Evolutionary conservation across 2,113 vertebrate genomes (phyloP).

Genomic region (Dolichotis patagonum): DNA sequence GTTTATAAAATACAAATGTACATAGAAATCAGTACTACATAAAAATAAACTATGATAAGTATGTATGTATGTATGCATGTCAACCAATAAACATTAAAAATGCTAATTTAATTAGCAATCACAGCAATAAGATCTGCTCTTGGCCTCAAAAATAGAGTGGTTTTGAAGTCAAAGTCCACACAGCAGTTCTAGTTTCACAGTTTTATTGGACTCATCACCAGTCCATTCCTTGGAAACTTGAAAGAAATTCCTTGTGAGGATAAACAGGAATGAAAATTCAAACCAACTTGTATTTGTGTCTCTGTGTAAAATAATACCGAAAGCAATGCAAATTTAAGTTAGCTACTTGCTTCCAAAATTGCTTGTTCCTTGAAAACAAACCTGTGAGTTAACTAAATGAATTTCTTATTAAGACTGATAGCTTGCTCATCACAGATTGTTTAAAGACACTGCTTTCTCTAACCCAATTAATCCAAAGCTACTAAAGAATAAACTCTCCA

Average conservation of each 20-base stretch:
- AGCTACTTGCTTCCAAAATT: background rate
- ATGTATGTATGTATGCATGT: background rate
- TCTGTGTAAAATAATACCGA: conserved; percentile 30
- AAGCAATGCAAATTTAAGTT: conserved; percentile 26
- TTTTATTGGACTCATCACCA: conserved; percentile 10
- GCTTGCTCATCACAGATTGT: background rate
- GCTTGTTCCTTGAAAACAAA: background rate
- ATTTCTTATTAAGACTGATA: background rate
- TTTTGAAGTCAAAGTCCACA: conserved; percentile 16
- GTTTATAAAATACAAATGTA: conserved; percentile 27
- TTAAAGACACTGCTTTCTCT: background rate
- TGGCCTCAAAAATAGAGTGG: background rate
- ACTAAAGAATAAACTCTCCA: background rate
- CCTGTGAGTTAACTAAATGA: background rate
- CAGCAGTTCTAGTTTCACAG: background rate
- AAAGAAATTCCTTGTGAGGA: background rate
- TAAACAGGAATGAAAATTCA: conserved; percentile 46
- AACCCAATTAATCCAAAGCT: background rate
- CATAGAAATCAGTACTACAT: conserved; percentile 12
- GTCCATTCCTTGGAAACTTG: background rate
- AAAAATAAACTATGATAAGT: background rate
- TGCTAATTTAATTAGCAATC: conserved; percentile 40
- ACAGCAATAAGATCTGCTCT: background rate
- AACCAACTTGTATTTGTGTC: conserved; percentile 41
- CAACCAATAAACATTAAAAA: conserved; percentile 39